Evolutionary conservation across 2,888 invertebrate species (phyloP), one percentile per base, ranked within the genome.

Genomic region (Aelia acuminata): DNA sequence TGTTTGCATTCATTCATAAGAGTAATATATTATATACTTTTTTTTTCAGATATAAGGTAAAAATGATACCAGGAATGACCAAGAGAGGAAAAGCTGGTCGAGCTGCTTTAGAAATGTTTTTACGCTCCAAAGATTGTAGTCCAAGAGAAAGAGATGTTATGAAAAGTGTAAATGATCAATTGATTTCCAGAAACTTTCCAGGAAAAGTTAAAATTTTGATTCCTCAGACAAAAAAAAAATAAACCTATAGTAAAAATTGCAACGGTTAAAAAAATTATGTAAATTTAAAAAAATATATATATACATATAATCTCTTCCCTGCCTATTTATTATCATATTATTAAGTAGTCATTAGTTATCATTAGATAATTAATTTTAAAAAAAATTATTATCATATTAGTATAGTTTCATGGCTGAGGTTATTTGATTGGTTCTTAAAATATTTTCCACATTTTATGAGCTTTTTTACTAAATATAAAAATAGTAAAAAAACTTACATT

Each of bases 181-280:
- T 96, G 90, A 93, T 98, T 49, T 97, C 98, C 0, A 94, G 98
- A 90, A 99, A 99, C 94, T 95, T 99, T 92, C 99, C 99, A 18
- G 98, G 99, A 53, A 99, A 98, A 93, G 98, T 99, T 0, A 99
- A 99, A 93, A 93, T 99, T 70, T 97, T 98, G 3, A 97, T 98
- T 3, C 97, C 98, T 0, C 96, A 96, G 49, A 43, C 75, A 35
- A 89, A 89, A 57, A 90, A 90, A 85, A 90, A 90, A 88, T 84
- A 13, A 43, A 63, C 84, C 48, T 10, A 20, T 15, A 48, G 1
- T 84, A 49, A n/a, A 0, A 22, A 80, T 75, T 57, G 26, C 26
- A 26, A 57, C 13, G 22, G 10, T 10, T 53, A 53, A 53, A n/a
- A 3, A 18, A 26, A 13, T 57, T 57, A 26, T 57, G 11, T 57